A percentile compares a stretch with the other conserved stretches of the same genome.
These are phyloP conservation scores for Bellardia bayeri DNA, from an alignment of 2,888 invertebrate species.

Conservation along the genomic window DNA sequence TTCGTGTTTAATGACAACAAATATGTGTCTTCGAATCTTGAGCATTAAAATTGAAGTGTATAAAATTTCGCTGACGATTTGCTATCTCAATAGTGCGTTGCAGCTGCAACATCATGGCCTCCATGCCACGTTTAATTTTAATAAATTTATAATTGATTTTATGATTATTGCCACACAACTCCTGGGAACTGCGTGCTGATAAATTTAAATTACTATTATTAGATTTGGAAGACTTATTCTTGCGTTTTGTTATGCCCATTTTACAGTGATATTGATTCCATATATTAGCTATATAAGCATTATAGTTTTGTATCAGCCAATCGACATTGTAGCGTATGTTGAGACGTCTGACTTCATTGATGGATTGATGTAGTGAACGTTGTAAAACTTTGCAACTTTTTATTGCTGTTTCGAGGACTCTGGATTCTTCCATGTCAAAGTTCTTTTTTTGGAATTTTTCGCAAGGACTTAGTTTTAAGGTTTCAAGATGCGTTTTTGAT, in stretches of 20 bases:
- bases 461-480: neutral
- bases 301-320: slow-evolving; percentile 76
- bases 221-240: neutral
- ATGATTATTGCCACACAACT: slow-evolving; percentile 75
- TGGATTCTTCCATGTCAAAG: slow-evolving; percentile 75
- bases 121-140: slow-evolving; percentile 77
- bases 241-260: neutral
- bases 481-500: neutral
- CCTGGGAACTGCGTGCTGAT: slow-evolving; percentile 74
- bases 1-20: slow-evolving; percentile 75
- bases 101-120: slow-evolving; percentile 74
- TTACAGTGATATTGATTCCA: slow-evolving; percentile 74
- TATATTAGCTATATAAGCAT: slow-evolving; percentile 74
- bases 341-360: slow-evolving; percentile 75
- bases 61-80: slow-evolving; percentile 76
- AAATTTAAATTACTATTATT: slow-evolving; percentile 33
- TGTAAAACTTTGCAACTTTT: slow-evolving; percentile 75
- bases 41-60: slow-evolving; percentile 73
- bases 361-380: slow-evolving; percentile 74
- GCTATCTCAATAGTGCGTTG: slow-evolving; percentile 75
- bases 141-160: slow-evolving; percentile 76
- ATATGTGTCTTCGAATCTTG: slow-evolving; percentile 69
- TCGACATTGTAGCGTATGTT: slow-evolving; percentile 78
- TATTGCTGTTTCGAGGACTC: slow-evolving; percentile 75
- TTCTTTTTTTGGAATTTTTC: neutral